Evolutionary conservation across 2,113 vertebrate genomes (phyloP), one percentile per base, ranked within the genome.

Genomic region (Corynorhinus townsendii): DNA sequence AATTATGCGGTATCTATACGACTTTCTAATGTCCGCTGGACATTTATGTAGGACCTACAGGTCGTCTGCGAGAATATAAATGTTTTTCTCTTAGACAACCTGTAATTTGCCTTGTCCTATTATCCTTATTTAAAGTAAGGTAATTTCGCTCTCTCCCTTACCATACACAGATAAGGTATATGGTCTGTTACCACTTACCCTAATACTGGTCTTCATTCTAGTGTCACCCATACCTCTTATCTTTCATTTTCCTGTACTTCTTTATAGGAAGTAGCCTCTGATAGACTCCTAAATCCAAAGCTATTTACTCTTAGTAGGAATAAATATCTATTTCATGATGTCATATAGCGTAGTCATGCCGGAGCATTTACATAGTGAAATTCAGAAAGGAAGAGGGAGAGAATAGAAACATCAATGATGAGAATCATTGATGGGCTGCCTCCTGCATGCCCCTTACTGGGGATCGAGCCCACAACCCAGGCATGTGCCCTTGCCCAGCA

Each of bases 11-110:
- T 54, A 82, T 28, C 81, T 77, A 66, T 89, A 83, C 86, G 75
- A 89, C 77, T 90, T 85, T 87, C 68, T 96, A 92, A 94, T 14
- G 93, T 96, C 95, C 92, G 1, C 1, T 43, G 86, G 94, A 97
- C 95, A 86, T 56, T 24, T 94, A 90, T 33, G 79, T 56, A 94
- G 86, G 95, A 95, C 33, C 73, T 86, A 94, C 43, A 79, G 89
- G 45, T 95, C 1, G 49, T 66, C 92, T 9, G 56, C 81, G 87
- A 88, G 87, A 64, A 35, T 52, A 72, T 1, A 68, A 56, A 16
- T 59, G 33, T 71, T 89, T 92, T 75, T 81, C 91, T 92, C 94
- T 86, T 49, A 92, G 76, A 82, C 88, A 43, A 71, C n/a, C 56
- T 85, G 87, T 77, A 87, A 88, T 79, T 49, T 86, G 69, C 40